A percentile compares a stretch with the other conserved stretches of the same genome.
phyloP scores from a whole-genome alignment of 2,797 vertebrate genomes.

The Brachyrhaphis roseni region DNA sequence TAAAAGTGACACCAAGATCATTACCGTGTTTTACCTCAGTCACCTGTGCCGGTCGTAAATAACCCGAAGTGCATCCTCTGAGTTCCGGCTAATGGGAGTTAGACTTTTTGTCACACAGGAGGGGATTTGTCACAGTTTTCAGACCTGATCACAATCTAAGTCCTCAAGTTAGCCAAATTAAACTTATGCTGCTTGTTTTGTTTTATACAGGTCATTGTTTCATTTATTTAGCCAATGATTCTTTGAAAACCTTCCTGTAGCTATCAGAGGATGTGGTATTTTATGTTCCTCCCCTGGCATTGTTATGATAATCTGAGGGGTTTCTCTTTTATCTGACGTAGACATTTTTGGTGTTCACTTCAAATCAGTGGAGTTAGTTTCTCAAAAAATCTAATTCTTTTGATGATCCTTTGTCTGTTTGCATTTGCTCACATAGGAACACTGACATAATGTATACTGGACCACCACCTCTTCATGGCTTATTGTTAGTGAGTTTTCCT shows the following conservation, averaged over 20 bases:
- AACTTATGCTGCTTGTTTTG: conserved; percentile 16
- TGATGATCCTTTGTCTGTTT: neutral
- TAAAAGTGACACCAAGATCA: conserved; percentile 67
- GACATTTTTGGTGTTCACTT: neutral
- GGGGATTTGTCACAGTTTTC: conserved; percentile 21
- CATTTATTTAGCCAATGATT: conserved; percentile 9
- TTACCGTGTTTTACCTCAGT: conserved; percentile 63
- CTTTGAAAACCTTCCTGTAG: neutral
- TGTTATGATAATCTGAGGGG: neutral
- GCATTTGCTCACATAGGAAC: neutral
- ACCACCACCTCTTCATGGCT: neutral
- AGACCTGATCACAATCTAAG: conserved; percentile 35
- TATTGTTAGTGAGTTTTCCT: neutral
- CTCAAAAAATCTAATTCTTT: neutral
- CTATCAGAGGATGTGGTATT: neutral
- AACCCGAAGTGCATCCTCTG: conserved; percentile 50
- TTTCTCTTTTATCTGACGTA: neutral
- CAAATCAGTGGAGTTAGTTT: neutral
- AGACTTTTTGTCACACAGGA: conserved; percentile 24
- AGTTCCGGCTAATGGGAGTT: conserved; percentile 48
- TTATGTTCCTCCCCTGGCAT: conserved; percentile 36
- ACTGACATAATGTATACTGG: neutral
- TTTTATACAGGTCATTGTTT: neutral
- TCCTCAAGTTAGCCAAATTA: conserved; percentile 12
- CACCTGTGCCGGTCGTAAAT: conserved; percentile 53